phyloP scores from a whole-genome alignment of 2,113 vertebrate species.

The Panthera leo region DNA sequence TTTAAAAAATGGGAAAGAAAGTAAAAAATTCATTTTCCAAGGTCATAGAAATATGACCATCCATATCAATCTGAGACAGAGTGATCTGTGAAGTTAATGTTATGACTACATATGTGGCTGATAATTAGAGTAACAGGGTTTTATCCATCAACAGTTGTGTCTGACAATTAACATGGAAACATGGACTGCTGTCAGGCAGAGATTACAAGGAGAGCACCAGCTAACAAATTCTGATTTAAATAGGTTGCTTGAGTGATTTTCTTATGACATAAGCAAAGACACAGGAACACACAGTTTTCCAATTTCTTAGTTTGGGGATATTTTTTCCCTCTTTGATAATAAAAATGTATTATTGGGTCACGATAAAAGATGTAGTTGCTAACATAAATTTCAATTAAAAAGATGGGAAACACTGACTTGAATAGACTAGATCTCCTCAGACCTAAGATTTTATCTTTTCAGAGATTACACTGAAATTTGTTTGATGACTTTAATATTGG shows the following conservation, averaged over 20 bases:
- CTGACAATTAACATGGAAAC: not conserved
- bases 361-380: not conserved
- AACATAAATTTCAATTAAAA: not conserved
- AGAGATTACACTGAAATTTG: not conserved
- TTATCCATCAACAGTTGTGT: not conserved
- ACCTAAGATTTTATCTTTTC: not conserved
- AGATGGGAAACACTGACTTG: not conserved
- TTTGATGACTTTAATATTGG: not conserved
- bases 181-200: not conserved
- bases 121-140: not conserved
- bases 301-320: not conserved
- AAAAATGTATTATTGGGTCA: not conserved
- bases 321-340: not conserved
- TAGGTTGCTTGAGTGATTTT: constrained; percentile 7
- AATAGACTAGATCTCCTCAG: not conserved
- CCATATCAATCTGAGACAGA: not conserved
- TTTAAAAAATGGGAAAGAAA: not conserved
- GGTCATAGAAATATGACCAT: not conserved
- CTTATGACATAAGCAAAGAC: not conserved
- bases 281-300: not conserved
- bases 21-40: constrained; percentile 14
- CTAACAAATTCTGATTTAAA: not conserved
- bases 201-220: not conserved
- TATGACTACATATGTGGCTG: not conserved
- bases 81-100: not conserved